Base-by-base conservation (phyloP, 1,140 invertebrate genomes). In the Oryctes rhinoceros region DNA sequence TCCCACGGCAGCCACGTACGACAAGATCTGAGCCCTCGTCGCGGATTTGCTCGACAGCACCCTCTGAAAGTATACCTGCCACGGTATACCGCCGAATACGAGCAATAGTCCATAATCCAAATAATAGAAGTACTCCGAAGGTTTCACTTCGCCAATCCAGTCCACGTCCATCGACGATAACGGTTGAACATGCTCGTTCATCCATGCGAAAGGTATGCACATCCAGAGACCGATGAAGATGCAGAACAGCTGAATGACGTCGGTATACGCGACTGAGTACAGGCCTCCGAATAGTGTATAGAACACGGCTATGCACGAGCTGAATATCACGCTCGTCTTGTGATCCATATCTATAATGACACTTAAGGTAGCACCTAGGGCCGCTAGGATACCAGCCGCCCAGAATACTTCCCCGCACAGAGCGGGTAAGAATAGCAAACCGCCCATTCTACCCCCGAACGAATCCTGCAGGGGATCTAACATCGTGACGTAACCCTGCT, bases 41-140 rank as follows among this genome's bases (percentile, higher is more conserved):
- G 97, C 97, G 1, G 96, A 96, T 90, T 97, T 98, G 82, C 96
- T 97, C 49, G 97, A 99, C 78, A 99, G 89, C 0, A 99, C 98
- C 62, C 98, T 90, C 90, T 99, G 98, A 89, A 99, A 99, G 87
- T 99, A 99, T 4, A 99, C 97, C 92, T 98, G 97, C 98, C 98
- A 99, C 0, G 98, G 98, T 84, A 99, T 99, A 35, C 98, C 98
- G 9, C 98, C 98, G 85, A 99, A 98, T 65, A 99, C 91, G 9
- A 99, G 90, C 74, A 99, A 90, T 78, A 99, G 89, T 30, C 95
- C 96, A 82, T 96, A 94, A 89, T 99, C 98, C 24, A 97, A 86
- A 87, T 99, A 99, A 76, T 91, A 92, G 86, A 95, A 96, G 62
- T 94, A 92, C 80, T 96, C 93, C 6, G 91, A 88, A 0, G 92